These are phyloP conservation scores for Onychomys torridus DNA, from an alignment of 2,797 vertebrate genomes.

Conservation along the genomic window DNA sequence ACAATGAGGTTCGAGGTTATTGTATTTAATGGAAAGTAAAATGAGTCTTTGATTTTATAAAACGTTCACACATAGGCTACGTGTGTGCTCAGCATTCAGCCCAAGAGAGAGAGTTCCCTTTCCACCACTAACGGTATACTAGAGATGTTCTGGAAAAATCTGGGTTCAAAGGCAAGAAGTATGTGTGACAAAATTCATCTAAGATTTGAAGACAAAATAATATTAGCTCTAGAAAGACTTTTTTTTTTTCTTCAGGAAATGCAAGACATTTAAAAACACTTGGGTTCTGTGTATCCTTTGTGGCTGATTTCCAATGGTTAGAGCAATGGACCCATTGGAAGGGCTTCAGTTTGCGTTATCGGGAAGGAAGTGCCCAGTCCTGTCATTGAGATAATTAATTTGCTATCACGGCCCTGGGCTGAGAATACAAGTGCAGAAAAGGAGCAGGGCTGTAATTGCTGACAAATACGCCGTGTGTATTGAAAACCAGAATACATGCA, in stretches of 20 bases:
- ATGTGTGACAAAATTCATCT: conserved; percentile 22
- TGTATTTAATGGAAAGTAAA: not conserved
- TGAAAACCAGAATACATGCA: conserved; percentile 84
- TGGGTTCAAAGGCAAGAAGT: not conserved
- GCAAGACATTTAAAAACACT: conserved; percentile 64
- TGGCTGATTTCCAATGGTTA: not conserved
- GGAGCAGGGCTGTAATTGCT: conserved; percentile 81
- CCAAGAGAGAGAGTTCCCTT: not conserved
- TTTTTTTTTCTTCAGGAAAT: conserved; percentile 13
- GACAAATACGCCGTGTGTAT: conserved; percentile 75
- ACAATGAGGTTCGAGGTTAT: not conserved
- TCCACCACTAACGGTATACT: not conserved
- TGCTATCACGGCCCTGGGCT: conserved; percentile 63
- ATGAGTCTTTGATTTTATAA: not conserved
- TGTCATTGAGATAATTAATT: conserved; percentile 79
- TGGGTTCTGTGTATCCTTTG: not conserved
- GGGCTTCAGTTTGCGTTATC: conserved; percentile 52
- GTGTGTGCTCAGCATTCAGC: not conserved
- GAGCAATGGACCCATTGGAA: conserved; percentile 63
- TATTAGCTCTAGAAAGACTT: not conserved
- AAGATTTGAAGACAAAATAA: conserved; percentile 37
- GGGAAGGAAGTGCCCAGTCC: conserved; percentile 51
- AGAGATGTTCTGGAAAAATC: not conserved
- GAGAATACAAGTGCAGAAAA: conserved; percentile 80
- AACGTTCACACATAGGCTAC: not conserved